Percentiles rank a stretch among this genome's conserved stretches.
These are phyloP conservation scores for Dermatemys mawii DNA, from an alignment of 2,113 vertebrate species.

Conservation along the genomic window DNA sequence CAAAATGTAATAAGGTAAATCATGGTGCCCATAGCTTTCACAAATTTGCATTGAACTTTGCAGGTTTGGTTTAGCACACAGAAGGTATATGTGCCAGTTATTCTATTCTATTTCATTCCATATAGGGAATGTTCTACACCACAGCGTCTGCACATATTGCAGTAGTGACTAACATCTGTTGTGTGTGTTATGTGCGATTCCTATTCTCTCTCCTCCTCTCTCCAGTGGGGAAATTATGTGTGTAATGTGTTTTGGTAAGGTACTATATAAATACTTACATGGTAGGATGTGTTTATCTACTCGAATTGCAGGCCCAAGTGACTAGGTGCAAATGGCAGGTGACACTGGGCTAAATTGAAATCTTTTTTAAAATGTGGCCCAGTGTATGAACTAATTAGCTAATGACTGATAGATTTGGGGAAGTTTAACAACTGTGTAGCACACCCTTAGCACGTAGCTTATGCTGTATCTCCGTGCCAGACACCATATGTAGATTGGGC, in stretches of 20 bases:
- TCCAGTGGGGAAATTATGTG: fast-evolving
- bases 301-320: neutral
- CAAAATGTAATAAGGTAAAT: fast-evolving
- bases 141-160: neutral
- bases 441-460: neutral
- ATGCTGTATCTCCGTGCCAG: neutral
- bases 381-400: neutral
- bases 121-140: fast-evolving
- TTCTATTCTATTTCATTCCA: neutral
- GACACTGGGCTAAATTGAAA: neutral
- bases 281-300: neutral
- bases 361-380: neutral
- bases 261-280: neutral
- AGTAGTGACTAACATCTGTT: neutral
- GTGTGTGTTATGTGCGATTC: neutral
- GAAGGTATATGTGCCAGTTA: fast-evolving
- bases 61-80: neutral
- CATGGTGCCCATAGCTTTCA: fast-evolving
- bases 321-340: neutral
- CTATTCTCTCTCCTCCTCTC: neutral
- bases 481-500: neutral
- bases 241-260: neutral
- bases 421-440: neutral
- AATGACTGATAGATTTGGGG: neutral
- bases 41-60: fast-evolving